phyloP scores from a whole-genome alignment of 2,888 invertebrate genomes.

The Agrotis segetum region DNA sequence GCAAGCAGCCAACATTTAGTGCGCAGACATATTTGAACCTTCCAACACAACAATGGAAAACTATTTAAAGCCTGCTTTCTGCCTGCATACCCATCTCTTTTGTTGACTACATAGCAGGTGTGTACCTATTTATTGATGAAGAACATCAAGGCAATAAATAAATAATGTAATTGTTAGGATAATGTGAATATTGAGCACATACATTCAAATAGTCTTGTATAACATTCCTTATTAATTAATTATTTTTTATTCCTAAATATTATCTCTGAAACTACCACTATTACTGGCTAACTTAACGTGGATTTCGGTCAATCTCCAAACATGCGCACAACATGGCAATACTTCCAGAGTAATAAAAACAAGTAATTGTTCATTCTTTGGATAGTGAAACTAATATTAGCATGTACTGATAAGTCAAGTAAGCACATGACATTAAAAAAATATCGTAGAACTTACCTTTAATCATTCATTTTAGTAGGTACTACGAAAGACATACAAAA shows the following conservation, averaged over 20 bases:
- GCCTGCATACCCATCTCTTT: too few relatives aligned
- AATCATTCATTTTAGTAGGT: conserved; percentile 1
- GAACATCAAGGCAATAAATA: background rate
- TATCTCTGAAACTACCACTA: background rate
- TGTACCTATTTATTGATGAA: background rate
- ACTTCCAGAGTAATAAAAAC: conserved; percentile 20
- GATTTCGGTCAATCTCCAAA: background rate
- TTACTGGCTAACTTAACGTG: background rate
- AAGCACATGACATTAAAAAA: background rate
- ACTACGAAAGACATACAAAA: conserved; percentile 20
- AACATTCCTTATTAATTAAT: background rate
- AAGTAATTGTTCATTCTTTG: background rate
- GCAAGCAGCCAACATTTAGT: too few relatives aligned
- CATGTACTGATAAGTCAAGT: background rate
- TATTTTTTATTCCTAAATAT: background rate
- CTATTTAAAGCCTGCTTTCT: too few relatives aligned
- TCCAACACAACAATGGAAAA: too few relatives aligned
- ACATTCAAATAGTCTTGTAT: too few relatives aligned
- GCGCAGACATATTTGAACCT: too few relatives aligned
- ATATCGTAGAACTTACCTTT: conserved; percentile 27
- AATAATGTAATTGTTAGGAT: too few relatives aligned
- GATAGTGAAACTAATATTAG: background rate
- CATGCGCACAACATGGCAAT: conserved; percentile 44
- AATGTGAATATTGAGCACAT: background rate
- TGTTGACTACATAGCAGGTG: background rate